Percentiles rank a stretch among this genome's conserved stretches.
phyloP scores from a whole-genome alignment of 2,113 vertebrate species.

The Crocuta crocuta region DNA sequence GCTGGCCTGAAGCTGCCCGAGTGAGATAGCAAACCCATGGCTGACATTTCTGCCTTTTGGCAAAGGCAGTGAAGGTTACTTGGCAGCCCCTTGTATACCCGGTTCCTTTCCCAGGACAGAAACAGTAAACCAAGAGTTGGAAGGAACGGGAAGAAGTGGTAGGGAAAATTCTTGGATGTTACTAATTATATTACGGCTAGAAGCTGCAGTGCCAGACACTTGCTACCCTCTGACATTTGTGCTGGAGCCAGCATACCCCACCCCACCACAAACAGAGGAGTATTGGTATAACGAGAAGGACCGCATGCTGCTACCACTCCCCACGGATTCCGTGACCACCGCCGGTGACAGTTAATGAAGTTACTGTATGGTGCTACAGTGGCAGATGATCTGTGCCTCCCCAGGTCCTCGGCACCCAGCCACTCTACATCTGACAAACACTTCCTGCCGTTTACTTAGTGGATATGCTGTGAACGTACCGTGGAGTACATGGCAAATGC shows the following conservation, averaged over 20 bases:
- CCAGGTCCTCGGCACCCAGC: neutral
- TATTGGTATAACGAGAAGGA: neutral
- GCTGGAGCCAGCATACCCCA: neutral
- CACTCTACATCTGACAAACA: neutral
- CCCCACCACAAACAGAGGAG: fast-evolving
- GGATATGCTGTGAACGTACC: neutral
- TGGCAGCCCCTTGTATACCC: neutral
- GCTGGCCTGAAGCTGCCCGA: neutral
- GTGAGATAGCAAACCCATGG: neutral
- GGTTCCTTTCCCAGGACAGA: neutral
- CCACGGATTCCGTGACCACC: neutral
- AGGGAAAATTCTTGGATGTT: neutral
- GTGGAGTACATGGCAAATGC: neutral
- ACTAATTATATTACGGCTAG: neutral
- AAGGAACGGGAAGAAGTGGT: neutral
- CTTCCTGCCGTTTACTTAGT: neutral
- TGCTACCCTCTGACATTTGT: neutral
- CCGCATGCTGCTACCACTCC: too few relatives aligned
- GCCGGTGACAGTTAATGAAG: neutral
- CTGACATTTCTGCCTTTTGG: neutral
- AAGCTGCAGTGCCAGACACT: neutral
- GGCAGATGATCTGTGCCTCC: neutral
- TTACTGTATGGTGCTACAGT: fast-evolving
- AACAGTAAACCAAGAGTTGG: neutral
- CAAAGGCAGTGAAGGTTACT: neutral